phyloP scores from a whole-genome alignment of 2,113 vertebrate genomes.

The Pseudopipra pipra region DNA sequence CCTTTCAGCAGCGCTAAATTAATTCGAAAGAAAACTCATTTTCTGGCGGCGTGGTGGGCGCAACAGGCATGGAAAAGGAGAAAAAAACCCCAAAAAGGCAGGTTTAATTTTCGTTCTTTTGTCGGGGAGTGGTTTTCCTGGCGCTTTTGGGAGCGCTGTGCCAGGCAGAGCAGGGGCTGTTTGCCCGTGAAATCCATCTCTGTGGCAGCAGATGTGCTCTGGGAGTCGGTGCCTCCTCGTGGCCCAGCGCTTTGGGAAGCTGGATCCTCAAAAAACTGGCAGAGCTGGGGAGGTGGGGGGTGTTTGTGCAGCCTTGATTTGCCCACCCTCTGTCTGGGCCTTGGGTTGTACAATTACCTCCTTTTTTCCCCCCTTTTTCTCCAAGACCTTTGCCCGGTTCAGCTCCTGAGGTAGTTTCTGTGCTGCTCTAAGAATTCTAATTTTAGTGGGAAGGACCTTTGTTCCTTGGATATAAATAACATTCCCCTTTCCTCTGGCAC shows the following conservation, averaged over 20 bases:
- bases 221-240: fast-evolving
- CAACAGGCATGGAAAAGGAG: not conserved
- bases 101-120: not conserved
- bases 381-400: not conserved
- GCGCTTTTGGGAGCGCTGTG: not conserved
- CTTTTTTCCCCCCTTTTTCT: not conserved
- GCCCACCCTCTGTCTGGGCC: not conserved
- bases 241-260: not conserved
- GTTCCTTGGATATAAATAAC: not conserved
- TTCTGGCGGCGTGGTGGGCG: not conserved
- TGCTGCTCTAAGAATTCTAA: not conserved
- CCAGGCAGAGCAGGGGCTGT: not conserved
- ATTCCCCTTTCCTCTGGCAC: not conserved
- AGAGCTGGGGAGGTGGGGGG: not conserved
- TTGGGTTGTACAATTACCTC: not conserved
- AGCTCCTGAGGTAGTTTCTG: fast-evolving
- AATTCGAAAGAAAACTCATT: constrained; percentile 21
- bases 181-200: not conserved
- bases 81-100: not conserved
- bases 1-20: not conserved
- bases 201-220: not conserved
- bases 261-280: not conserved
- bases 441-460: not conserved
- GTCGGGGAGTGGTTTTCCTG: not conserved
- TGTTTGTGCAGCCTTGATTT: not conserved